These are phyloP conservation scores for Orchesellides sinensis DNA, from an alignment of 2,888 invertebrate genomes.

Conservation along the genomic window DNA sequence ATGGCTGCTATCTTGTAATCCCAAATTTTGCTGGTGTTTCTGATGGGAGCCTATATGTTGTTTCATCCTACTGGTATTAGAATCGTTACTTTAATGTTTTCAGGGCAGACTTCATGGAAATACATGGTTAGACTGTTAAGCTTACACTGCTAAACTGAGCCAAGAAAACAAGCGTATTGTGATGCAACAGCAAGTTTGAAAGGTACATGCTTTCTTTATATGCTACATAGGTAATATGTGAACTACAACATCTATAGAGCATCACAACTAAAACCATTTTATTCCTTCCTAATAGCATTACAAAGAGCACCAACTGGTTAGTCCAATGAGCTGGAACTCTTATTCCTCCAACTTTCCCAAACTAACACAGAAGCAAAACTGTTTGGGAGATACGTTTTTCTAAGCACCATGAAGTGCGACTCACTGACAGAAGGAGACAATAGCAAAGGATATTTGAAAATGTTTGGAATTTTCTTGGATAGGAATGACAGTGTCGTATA, in stretches of 20 bases:
- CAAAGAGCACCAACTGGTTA: slow-evolving; percentile 55
- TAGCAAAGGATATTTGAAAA: slow-evolving; percentile 32
- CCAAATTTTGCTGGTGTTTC: slow-evolving; percentile 29
- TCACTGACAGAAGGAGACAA: slow-evolving; percentile 31
- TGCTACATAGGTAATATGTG: neutral
- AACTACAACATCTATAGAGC: neutral
- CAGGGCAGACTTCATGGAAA: slow-evolving; percentile 6
- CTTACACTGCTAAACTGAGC: too few species aligned
- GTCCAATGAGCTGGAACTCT: slow-evolving; percentile 61
- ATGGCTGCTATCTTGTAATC: slow-evolving; percentile 51
- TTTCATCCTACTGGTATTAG: neutral
- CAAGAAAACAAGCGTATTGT: neutral
- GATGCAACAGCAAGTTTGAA: slow-evolving; percentile 5
- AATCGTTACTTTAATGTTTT: slow-evolving; percentile 14
- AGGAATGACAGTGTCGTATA: slow-evolving; percentile 17
- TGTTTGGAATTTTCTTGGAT: slow-evolving; percentile 7
- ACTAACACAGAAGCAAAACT: neutral
- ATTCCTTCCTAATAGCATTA: slow-evolving; percentile 49
- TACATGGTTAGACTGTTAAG: neutral
- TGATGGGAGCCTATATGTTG: neutral
- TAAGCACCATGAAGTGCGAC: neutral
- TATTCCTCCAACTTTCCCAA: neutral
- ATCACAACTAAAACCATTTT: slow-evolving; percentile 40
- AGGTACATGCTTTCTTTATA: too few species aligned
- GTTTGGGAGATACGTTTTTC: neutral